Percentiles rank a stretch among this genome's conserved stretches.
phyloP scores from a whole-genome alignment of 64 coral and sea anemone species.

The Actinia tenebrosa region DNA sequence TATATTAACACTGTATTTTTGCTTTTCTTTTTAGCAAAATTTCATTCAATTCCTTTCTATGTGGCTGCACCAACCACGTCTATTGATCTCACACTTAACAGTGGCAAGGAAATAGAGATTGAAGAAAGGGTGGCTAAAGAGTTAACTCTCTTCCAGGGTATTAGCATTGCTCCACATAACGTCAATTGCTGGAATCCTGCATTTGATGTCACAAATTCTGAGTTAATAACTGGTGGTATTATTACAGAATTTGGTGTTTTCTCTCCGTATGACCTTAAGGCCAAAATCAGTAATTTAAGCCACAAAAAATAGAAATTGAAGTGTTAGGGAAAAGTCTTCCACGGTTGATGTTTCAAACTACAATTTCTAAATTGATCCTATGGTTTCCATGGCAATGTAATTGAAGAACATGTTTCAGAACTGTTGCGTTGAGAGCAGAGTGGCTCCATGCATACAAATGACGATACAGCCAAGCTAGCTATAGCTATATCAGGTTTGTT shows the following conservation, averaged over 20 bases:
- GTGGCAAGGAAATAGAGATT: conserved; percentile 72
- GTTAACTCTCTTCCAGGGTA: conserved; percentile 42
- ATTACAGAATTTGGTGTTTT: conserved; percentile 92
- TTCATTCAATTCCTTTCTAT: conserved; percentile 86
- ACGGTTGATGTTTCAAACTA: too few species aligned
- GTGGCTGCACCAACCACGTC: conserved; percentile 79
- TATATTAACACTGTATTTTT: not conserved
- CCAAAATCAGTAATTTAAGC: not conserved
- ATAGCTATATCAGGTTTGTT: too few species aligned
- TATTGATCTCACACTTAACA: conserved; percentile 67
- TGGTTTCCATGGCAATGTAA: too few species aligned
- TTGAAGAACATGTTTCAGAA: too few species aligned
- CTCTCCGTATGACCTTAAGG: conserved; percentile 63
- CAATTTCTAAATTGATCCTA: too few species aligned
- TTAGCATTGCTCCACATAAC: conserved; percentile 67
- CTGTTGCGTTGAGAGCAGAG: too few species aligned
- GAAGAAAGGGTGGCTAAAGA: conserved; percentile 80
- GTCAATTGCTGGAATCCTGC: conserved; percentile 94
- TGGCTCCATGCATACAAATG: too few species aligned
- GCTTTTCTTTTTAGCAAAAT: conserved; percentile 60
- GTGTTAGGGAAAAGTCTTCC: too few species aligned
- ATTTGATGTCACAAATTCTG: conserved; percentile 91
- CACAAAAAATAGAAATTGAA: too few species aligned
- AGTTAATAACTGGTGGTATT: conserved; percentile 95
- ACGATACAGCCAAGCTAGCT: too few species aligned